Conservation (phyloP, 2,113 vertebrate genomes). For the Callocephalon fimbriatum region DNA sequence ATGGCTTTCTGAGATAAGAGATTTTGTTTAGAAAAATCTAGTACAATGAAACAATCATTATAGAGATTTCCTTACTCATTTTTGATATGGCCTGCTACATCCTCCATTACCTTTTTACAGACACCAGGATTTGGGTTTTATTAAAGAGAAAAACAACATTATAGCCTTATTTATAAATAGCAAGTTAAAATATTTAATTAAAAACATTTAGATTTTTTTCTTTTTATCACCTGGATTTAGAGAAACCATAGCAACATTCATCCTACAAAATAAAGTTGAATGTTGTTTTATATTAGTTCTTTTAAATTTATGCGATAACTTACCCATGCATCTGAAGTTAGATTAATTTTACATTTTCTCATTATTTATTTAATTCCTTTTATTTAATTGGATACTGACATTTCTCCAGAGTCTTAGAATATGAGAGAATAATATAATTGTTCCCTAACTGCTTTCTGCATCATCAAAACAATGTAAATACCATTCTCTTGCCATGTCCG, state of each 20-base stretch:
- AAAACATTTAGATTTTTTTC: neutral
- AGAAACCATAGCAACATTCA: neutral
- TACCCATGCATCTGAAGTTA: neutral
- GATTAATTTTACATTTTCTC: neutral
- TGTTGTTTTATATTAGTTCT: neutral
- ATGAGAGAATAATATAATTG: neutral
- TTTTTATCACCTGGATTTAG: neutral
- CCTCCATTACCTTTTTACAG: neutral
- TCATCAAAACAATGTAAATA: neutral
- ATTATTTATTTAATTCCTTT: neutral
- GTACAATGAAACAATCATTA: neutral
- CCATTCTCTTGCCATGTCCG: neutral
- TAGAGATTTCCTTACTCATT: neutral
- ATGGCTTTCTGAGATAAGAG: slow-evolving; percentile 46
- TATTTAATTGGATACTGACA: neutral
- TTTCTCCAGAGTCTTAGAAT: neutral
- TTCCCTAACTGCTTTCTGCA: neutral
- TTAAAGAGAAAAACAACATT: neutral
- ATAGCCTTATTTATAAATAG: neutral
- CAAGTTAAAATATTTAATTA: neutral
- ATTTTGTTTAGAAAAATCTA: slow-evolving; percentile 18
- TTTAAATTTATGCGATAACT: neutral
- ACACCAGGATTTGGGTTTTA: neutral
- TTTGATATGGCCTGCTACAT: neutral
- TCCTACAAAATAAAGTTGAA: neutral